These are phyloP conservation scores for Poeciliopsis infans DNA, from an alignment of 2,797 vertebrate species.

Conservation along the genomic window DNA sequence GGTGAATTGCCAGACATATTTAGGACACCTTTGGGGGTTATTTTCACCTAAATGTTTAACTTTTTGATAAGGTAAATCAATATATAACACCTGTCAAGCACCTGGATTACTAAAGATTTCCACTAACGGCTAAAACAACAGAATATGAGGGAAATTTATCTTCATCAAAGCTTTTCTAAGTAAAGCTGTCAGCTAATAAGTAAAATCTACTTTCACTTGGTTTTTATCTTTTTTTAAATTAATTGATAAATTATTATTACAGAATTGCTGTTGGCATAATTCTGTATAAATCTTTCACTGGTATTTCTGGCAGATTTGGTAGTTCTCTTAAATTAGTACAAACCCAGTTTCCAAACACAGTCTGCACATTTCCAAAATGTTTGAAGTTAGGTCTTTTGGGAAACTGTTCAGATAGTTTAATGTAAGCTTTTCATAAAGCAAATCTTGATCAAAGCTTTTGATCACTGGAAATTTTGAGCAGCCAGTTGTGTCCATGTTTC, in stretches of 20 bases:
- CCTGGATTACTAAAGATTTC: constrained; percentile 41
- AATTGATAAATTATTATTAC: not conserved
- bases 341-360: not conserved
- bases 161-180: constrained; percentile 29
- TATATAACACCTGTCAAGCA: constrained; percentile 44
- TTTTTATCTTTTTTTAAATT: not conserved
- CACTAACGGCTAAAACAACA: constrained; percentile 6
- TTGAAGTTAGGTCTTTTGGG: not conserved
- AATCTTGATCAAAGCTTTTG: not conserved
- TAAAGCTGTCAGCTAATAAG: not conserved
- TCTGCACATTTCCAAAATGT: not conserved
- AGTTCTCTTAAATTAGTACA: not conserved
- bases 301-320: not conserved
- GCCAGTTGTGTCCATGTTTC: not conserved
- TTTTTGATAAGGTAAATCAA: constrained; percentile 37
- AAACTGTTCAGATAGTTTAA: not conserved
- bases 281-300: not conserved
- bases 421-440: not conserved
- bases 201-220: not conserved
- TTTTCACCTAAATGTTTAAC: constrained; percentile 22
- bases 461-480: not conserved
- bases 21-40: constrained; percentile 11
- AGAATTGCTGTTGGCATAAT: not conserved
- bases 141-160: constrained; percentile 37
- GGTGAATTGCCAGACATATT: constrained; percentile 44